Base-by-base conservation (phyloP, 2,113 vertebrate species). In the Siniperca knerii region DNA sequence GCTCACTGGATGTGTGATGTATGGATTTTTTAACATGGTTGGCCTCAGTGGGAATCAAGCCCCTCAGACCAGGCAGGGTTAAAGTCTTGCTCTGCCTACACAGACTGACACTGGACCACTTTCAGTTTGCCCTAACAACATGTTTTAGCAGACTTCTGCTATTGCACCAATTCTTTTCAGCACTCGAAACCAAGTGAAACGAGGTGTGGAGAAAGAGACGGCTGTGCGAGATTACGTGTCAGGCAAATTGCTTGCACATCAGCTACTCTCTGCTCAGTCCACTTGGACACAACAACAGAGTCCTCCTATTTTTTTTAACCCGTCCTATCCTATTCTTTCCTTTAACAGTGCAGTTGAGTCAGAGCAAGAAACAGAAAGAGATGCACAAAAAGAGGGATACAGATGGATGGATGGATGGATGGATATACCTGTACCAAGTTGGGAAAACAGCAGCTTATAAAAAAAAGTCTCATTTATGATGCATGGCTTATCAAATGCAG, bases 51-150 rank as follows among this genome's bases (percentile, higher is more conserved):
- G 52, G 52, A 54, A 50, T 50, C 4, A 5, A 50, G 16, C 15
- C 29, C 21, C 33, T 40, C 61, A 65, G 46, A 40, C 20, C 8
- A 11, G 46, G 60, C 48, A 42, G 52, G 2, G 20, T 42, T n/a
- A 42, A 11, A 65, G 35, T 65, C 35, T 40, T 44, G 21, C 12
- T 18, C 21, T 20, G 0, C 60, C 60, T 15, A 62, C 62, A 40
- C 20, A 65, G 4, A 6, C 62, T 5, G 35, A 40, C 8, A 3
- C 29, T 9, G 18, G 29, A 61, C 5, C 18, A 64, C 62, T 40
- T 40, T 40, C 9, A 65, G 20, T 44, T 79, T 18, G 15, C 77
- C 9, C 57, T 64, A 54, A 58, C 70, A 73, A 37, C 71, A 82
- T 11, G 52, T 75, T 68, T 44, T 13, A 72, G 10, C 68, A 72